These are phyloP conservation scores for Dendrolimus punctatus DNA, from an alignment of 1,140 invertebrate species.

Conservation along the genomic window DNA sequence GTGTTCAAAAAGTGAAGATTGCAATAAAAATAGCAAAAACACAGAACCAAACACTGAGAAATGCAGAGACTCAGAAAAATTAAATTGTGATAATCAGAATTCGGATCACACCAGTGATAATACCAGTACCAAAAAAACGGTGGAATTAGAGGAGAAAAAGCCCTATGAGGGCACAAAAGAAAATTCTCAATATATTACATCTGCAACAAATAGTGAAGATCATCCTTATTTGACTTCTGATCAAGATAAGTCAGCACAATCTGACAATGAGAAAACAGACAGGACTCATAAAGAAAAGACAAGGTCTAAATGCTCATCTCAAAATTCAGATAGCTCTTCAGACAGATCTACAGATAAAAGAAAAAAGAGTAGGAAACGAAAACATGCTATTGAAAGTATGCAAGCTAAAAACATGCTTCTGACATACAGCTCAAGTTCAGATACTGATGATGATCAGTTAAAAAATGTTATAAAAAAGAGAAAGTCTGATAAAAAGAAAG, in stretches of 20 bases:
- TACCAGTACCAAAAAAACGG: neutral
- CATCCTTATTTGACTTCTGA: conserved; percentile 23
- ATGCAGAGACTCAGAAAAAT: neutral
- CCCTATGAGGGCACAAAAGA: neutral
- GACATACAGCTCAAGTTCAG: conserved; percentile 51
- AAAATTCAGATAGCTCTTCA: too few relatives aligned
- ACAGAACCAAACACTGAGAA: neutral
- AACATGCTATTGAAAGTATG: conserved; percentile 45
- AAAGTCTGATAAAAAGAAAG: neutral
- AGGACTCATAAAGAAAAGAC: conserved; percentile 26
- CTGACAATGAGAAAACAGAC: conserved; percentile 16
- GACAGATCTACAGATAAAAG: too few relatives aligned
- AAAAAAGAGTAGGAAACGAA: conserved; percentile 9
- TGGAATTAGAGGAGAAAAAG: neutral
- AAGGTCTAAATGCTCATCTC: too few relatives aligned
- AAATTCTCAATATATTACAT: neutral
- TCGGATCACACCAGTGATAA: neutral
- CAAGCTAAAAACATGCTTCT: conserved; percentile 51
- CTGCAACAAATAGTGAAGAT: conserved; percentile 12
- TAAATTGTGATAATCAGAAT: neutral
- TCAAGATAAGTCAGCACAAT: conserved; percentile 14
- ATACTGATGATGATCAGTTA: conserved; percentile 49
- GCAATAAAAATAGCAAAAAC: neutral
- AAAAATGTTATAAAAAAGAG: conserved; percentile 16
- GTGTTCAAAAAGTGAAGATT: neutral